A percentile compares a stretch with the other conserved stretches of the same genome.
phyloP scores from a whole-genome alignment of 2,888 invertebrate species.

The Philonicus albiceps region DNA sequence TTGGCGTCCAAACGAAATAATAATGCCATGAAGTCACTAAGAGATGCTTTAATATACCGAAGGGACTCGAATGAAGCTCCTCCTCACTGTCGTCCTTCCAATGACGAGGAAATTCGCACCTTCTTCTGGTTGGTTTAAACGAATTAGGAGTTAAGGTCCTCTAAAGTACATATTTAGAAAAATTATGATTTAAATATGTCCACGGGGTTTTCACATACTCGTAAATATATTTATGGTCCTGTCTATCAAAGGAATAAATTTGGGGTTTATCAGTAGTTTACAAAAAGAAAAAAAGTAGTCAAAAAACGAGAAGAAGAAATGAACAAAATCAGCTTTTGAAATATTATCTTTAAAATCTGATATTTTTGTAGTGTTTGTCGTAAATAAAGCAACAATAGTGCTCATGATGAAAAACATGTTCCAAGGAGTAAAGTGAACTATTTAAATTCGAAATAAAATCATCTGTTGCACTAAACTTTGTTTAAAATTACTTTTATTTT shows the following conservation, averaged over 20 bases:
- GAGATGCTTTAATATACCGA: slow-evolving; percentile 57
- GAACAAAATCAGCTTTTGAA: no score
- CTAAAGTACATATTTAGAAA: background rate
- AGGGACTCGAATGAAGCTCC: slow-evolving; percentile 62
- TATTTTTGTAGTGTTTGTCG: background rate
- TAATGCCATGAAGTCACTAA: slow-evolving; percentile 63
- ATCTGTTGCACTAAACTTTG: background rate
- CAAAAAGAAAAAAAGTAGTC: no score
- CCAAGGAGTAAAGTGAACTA: background rate
- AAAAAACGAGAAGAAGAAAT: no score
- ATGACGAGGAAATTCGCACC: slow-evolving; percentile 70
- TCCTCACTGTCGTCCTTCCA: slow-evolving; percentile 75
- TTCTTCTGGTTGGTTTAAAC: slow-evolving; percentile 58
- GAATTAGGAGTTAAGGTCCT: background rate
- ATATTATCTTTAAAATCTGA: no score
- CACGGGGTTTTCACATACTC: no score
- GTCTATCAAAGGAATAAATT: no score
- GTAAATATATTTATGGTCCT: background rate
- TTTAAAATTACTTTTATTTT: slow-evolving; percentile 14
- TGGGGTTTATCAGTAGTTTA: no score
- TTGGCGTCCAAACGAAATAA: slow-evolving; percentile 66
- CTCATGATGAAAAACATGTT: background rate
- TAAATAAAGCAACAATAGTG: background rate
- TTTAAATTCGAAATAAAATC: background rate
- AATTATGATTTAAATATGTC: no score